Base-by-base conservation (phyloP, 2,888 invertebrate genomes). In the Diploptera punctata region DNA sequence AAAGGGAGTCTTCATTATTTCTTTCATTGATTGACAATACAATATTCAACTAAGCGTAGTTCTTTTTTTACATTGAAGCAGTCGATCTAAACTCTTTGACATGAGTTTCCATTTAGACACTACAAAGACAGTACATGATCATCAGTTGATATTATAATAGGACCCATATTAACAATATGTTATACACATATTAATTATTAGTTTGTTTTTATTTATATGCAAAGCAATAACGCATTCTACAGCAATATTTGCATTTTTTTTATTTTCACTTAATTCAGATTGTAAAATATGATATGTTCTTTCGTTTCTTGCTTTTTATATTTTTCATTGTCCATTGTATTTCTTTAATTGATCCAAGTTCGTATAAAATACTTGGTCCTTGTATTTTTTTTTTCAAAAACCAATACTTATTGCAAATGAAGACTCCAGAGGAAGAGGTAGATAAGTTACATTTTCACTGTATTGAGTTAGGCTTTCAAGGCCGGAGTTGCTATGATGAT, bases 271-370 rank as follows among this genome's bases (percentile, higher is more conserved):
- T 7, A 33, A 29, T 57, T 57, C 31, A 57, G 57, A 57, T 47
- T 65, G 65, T 47, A 47, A 65, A 65, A 65, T 65, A 65, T 65
- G 65, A 65, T 65, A 65, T 65, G 65, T 65, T 65, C 47, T 21
- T 47, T 29, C 44, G 24, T 65, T 65, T n/a, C n/a, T n/a, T n/a
- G n/a, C n/a, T n/a, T n/a, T n/a, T n/a, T n/a, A n/a, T n/a, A n/a
- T n/a, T n/a, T n/a, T n/a, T n/a, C n/a, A n/a, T n/a, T n/a, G n/a
- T n/a, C n/a, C n/a, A n/a, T n/a, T n/a, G n/a, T n/a, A n/a, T n/a
- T n/a, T n/a, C n/a, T n/a, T n/a, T n/a, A n/a, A n/a, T n/a, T n/a
- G n/a, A n/a, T n/a, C n/a, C n/a, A n/a, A n/a, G n/a, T n/a, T n/a
- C n/a, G n/a, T n/a, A n/a, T n/a, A n/a, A n/a, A n/a, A n/a, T n/a